Base-by-base conservation (phyloP, 2,113 vertebrate species). In the Corythornis cristatus region DNA sequence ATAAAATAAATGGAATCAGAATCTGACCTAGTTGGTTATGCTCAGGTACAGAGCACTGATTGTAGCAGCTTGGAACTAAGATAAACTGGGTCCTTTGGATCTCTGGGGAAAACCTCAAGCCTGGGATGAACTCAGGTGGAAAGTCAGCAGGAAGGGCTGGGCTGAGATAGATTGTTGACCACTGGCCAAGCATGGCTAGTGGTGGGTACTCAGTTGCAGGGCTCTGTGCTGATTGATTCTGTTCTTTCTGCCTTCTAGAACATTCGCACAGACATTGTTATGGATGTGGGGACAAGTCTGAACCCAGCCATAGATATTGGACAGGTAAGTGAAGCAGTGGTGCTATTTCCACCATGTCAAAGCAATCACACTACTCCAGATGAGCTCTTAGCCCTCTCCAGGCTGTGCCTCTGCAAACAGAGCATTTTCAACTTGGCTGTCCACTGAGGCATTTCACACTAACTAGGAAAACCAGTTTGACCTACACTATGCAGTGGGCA, bases 251-350 rank as follows among this genome's bases (percentile, higher is more conserved):
- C 37, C 40, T 64, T 92, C 61, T 67, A 99, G 99, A 99, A 99
- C 80, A 94, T 99, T 79, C 98, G 98, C 58, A 98, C 98, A 28
- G 98, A 99, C 80, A 98, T 99, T 7, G 99, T 99, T 79, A 99
- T 99, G 99, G 99, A 99, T 81, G 99, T 99, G 10, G 99, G 99
- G 20, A 97, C 95, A 84, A 99, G 99, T 78, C 97, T 99, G 84
- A 99, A 99, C 91, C 99, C 99, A 42, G 99, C 99, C 21, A 98
- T 99, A 22, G 99, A 99, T 88, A 99, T 99, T 56, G 99, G 99
- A 67, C 99, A 99, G 98, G 99, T 99, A 95, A 97, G 96, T 70
- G n/a, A 76, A 90, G 18, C 28, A 75, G 70, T 22, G 25, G 18
- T 62, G 33, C 8, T 77, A 4, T 25, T 80, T 66, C 33, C 16